These are phyloP conservation scores for Drosophila limbata DNA, from an alignment of 2,888 invertebrate species.

Conservation along the genomic window DNA sequence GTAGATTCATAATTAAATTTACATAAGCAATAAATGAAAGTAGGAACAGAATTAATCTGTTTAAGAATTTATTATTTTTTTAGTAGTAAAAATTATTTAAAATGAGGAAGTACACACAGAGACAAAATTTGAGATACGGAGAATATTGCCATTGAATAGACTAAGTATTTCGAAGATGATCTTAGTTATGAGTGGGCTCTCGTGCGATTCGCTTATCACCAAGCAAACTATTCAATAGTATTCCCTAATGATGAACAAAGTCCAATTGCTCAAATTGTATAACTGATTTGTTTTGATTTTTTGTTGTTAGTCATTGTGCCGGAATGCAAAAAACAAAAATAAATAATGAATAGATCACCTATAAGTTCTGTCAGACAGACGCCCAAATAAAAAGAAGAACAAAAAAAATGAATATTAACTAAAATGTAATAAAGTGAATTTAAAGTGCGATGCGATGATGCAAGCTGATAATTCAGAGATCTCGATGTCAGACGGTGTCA, in stretches of 20 bases:
- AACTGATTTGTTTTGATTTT: conserved; percentile 68
- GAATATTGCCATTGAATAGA: background rate
- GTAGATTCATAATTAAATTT: background rate
- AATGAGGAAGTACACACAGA: background rate
- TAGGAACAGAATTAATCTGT: background rate
- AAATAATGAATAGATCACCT: conserved; percentile 23
- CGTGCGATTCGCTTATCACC: conserved; percentile 37
- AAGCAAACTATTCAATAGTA: conserved; percentile 52
- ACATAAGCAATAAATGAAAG: background rate
- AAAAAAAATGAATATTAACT: conserved; percentile 6
- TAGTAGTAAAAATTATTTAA: background rate
- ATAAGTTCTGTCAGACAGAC: conserved; percentile 69
- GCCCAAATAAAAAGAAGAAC: conserved; percentile 21
- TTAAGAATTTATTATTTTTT: background rate
- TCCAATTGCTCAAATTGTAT: conserved; percentile 51
- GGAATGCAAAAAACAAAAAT: conserved; percentile 30
- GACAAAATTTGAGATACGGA: background rate
- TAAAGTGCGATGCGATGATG: conserved; percentile 57
- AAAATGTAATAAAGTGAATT: conserved; percentile 32
- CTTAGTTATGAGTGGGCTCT: conserved; percentile 7
- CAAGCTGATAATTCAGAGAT: conserved; percentile 51
- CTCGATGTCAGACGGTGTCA: conserved; percentile 65
- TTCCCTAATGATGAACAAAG: conserved; percentile 63
- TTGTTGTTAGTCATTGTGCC: conserved; percentile 68
- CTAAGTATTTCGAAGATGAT: conserved; percentile 4